Evolutionary conservation across 2,797 vertebrate species (phyloP).

Genomic region (Coregonus suidteri): DNA sequence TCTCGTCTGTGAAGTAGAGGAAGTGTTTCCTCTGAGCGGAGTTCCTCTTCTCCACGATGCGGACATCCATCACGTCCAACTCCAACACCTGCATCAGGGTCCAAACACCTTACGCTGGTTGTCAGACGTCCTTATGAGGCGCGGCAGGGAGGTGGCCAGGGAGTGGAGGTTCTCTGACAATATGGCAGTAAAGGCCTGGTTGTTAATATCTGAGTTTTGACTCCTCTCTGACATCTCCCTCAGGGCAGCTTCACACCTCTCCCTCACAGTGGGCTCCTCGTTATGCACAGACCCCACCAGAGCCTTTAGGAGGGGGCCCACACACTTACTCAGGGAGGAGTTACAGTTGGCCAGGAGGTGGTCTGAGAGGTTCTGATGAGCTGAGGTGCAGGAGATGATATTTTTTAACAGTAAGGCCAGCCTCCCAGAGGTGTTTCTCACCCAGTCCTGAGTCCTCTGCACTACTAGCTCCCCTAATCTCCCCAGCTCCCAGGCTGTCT

Average conservation of each 20-base stretch:
- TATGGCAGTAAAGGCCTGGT: slow-evolving; percentile 79
- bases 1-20: slow-evolving; percentile 86
- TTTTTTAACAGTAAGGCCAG: slow-evolving; percentile 81
- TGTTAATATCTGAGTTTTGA: slow-evolving; percentile 52
- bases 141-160: slow-evolving; percentile 86
- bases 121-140: slow-evolving; percentile 88
- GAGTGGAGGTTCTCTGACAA: slow-evolving; percentile 91
- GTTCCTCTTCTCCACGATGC: slow-evolving; percentile 83
- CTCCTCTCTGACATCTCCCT: slow-evolving; percentile 69
- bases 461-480: slow-evolving; percentile 80
- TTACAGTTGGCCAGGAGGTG: slow-evolving; percentile 79
- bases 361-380: slow-evolving; percentile 80
- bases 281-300: slow-evolving; percentile 71
- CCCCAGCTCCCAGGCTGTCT: slow-evolving; percentile 55
- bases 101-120: slow-evolving; percentile 86
- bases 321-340: slow-evolving; percentile 78
- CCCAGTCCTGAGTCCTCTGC: slow-evolving; percentile 81
- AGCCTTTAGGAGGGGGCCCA: slow-evolving; percentile 54
- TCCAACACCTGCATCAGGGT: slow-evolving; percentile 90
- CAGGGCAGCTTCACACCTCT: slow-evolving; percentile 71
- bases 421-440: slow-evolving; percentile 77
- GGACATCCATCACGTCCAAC: slow-evolving; percentile 85
- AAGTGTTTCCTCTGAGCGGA: slow-evolving; percentile 82
- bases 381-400: slow-evolving; percentile 79
- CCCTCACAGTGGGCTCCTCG: slow-evolving; percentile 79